Percentiles rank a stretch among this genome's conserved stretches.
These are phyloP conservation scores for Coptotermes formosanus DNA, from an alignment of 1,140 invertebrate species.

Conservation along the genomic window DNA sequence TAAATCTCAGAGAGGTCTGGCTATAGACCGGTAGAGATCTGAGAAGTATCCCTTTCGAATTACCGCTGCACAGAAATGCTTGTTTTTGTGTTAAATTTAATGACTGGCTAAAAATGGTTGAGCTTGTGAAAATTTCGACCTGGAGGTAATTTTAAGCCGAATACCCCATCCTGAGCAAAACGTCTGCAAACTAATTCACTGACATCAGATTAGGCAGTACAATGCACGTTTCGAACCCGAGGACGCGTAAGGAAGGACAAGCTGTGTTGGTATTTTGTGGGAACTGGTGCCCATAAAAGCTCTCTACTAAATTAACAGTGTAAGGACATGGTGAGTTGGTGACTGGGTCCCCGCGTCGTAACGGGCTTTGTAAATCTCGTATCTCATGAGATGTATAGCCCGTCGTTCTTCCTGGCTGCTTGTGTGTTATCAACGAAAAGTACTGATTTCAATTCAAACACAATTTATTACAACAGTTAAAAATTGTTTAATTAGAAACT, in stretches of 20 bases:
- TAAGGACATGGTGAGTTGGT: not conserved
- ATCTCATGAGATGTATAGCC: not conserved
- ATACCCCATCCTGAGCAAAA: too few species aligned
- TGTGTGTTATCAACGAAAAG: not conserved
- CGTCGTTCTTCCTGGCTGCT: not conserved
- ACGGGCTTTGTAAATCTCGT: not conserved
- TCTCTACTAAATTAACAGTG: slow-evolving; percentile 15
- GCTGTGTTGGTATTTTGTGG: not conserved
- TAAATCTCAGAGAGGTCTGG: too few species aligned
- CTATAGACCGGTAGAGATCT: too few species aligned
- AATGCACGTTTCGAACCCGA: not conserved
- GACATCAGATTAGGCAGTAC: not conserved
- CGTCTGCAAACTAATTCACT: too few species aligned
- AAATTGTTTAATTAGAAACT: too few species aligned
- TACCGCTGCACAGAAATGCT: too few species aligned
- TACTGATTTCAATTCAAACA: not conserved
- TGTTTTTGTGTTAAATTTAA: too few species aligned
- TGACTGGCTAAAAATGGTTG: too few species aligned
- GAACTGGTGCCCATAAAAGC: slow-evolving; percentile 3
- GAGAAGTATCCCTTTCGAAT: too few species aligned
- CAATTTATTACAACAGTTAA: not conserved
- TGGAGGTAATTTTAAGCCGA: too few species aligned
- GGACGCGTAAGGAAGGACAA: not conserved
- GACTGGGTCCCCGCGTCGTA: not conserved
- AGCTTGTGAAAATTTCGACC: too few species aligned